Evolutionary conservation across 2,797 vertebrate species (phyloP).

Genomic region (Odontamblyopus lacepedii): DNA sequence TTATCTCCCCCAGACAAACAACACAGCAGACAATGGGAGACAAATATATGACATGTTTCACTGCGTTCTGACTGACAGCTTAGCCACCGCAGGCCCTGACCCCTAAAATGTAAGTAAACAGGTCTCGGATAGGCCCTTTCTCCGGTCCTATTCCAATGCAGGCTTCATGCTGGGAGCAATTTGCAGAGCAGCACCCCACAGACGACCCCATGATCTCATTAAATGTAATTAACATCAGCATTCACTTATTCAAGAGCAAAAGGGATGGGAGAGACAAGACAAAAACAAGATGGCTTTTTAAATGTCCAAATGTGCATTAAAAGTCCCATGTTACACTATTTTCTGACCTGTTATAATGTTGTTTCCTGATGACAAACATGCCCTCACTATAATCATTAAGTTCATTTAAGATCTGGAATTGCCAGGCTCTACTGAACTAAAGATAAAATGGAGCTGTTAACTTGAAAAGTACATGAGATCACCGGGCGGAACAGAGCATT

Average conservation of each 20-base stretch:
- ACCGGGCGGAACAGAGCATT: no score
- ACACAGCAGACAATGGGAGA: conserved; percentile 60
- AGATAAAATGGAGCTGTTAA: no score
- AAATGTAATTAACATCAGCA: conserved; percentile 79
- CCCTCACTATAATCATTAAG: no score
- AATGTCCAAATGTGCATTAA: not conserved
- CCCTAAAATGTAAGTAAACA: conserved; percentile 61
- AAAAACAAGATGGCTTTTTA: conserved; percentile 12
- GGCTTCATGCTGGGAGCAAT: conserved; percentile 79
- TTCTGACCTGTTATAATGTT: no score
- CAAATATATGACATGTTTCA: conserved; percentile 59
- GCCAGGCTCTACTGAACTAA: no score
- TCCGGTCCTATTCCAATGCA: conserved; percentile 54
- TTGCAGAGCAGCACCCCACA: conserved; percentile 70
- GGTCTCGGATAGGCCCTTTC: conserved; percentile 24
- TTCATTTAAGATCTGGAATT: no score
- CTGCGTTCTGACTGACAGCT: conserved; percentile 57
- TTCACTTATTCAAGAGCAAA: conserved; percentile 48
- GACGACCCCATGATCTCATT: conserved; percentile 78
- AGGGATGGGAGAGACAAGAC: conserved; percentile 12
- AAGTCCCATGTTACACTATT: no score
- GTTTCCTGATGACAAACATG: no score
- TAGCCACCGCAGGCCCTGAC: conserved; percentile 40
- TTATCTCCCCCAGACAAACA: conserved; percentile 70
- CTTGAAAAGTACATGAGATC: no score